A percentile compares a stretch with the other conserved stretches of the same genome.
Conservation (phyloP, 2,888 invertebrate species). For the Phortica okadai region DNA sequence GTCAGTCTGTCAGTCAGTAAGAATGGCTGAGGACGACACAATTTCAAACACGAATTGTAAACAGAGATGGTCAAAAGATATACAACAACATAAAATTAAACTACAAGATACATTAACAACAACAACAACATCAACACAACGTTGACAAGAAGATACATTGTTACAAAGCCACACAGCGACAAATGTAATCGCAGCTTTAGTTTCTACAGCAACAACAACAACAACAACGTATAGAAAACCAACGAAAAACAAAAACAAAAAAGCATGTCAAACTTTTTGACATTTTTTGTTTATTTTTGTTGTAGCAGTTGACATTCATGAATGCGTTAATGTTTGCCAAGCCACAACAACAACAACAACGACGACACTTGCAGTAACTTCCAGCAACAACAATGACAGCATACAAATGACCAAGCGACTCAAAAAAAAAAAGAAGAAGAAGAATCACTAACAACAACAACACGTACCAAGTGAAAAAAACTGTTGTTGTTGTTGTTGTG, state of each 20-base stretch:
- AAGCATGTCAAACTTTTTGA: slow-evolving; percentile 55
- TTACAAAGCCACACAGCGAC: not conserved
- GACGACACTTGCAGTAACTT: too few relatives aligned
- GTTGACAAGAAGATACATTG: too few relatives aligned
- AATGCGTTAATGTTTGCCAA: slow-evolving; percentile 16
- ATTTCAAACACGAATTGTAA: slow-evolving; percentile 49
- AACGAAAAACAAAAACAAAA: slow-evolving; percentile 44
- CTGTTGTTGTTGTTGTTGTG: too few relatives aligned
- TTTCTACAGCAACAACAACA: not conserved
- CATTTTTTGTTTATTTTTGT: slow-evolving; percentile 33
- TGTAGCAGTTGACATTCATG: slow-evolving; percentile 4
- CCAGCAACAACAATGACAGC: slow-evolving; percentile 9
- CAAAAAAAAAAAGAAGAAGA: not conserved
- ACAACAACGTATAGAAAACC: not conserved
- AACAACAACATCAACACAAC: not conserved
- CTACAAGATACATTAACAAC: slow-evolving; percentile 42
- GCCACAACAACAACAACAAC: not conserved
- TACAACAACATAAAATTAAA: slow-evolving; percentile 42
- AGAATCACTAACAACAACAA: not conserved
- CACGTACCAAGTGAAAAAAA: too few relatives aligned
- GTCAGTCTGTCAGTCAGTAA: slow-evolving; percentile 53
- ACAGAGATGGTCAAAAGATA: slow-evolving; percentile 53
- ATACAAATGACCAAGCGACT: slow-evolving; percentile 8
- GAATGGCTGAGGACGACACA: slow-evolving; percentile 35
- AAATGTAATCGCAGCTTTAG: not conserved